Conservation (phyloP, 1,140 invertebrate species). For the Coptotermes formosanus region DNA sequence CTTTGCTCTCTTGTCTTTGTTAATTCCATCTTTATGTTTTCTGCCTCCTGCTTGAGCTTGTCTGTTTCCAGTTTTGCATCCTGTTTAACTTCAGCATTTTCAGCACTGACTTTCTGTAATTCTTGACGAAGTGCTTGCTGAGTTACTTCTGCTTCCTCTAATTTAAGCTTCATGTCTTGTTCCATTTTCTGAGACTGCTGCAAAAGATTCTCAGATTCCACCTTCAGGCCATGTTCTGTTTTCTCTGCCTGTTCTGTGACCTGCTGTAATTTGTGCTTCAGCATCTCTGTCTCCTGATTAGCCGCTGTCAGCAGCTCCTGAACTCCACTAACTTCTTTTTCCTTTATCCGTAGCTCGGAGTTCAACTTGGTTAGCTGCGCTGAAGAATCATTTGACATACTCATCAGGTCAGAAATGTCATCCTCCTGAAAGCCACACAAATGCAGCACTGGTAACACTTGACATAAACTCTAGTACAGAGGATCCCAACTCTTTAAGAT, state of each 20-base stretch:
- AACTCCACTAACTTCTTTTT: slow-evolving; percentile 50
- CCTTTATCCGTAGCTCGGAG: slow-evolving; percentile 50
- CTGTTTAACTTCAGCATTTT: slow-evolving; percentile 28
- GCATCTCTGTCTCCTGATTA: slow-evolving; percentile 51
- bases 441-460: not conserved
- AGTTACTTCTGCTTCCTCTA: slow-evolving; percentile 42
- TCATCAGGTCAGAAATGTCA: slow-evolving; percentile 47
- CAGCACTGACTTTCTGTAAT: not conserved
- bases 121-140: slow-evolving; percentile 39
- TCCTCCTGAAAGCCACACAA: slow-evolving; percentile 44
- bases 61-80: slow-evolving; percentile 46
- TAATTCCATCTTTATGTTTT: slow-evolving; percentile 35
- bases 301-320: slow-evolving; percentile 41
- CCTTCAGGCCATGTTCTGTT: slow-evolving; percentile 42
- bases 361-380: slow-evolving; percentile 53
- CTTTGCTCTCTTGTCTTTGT: not conserved
- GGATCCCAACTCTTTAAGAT: no score
- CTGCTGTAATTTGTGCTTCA: slow-evolving; percentile 42
- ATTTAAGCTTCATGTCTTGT: slow-evolving; percentile 22
- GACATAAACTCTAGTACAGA: no score
- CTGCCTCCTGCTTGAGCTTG: slow-evolving; percentile 46
- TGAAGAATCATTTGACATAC: slow-evolving; percentile 48
- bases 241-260: slow-evolving; percentile 25
- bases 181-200: slow-evolving; percentile 2
- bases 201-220: slow-evolving; percentile 36